Percentiles rank a stretch among this genome's conserved stretches.
phyloP scores from a whole-genome alignment of 1,140 invertebrate species.

The Galendromus occidentalis region DNA sequence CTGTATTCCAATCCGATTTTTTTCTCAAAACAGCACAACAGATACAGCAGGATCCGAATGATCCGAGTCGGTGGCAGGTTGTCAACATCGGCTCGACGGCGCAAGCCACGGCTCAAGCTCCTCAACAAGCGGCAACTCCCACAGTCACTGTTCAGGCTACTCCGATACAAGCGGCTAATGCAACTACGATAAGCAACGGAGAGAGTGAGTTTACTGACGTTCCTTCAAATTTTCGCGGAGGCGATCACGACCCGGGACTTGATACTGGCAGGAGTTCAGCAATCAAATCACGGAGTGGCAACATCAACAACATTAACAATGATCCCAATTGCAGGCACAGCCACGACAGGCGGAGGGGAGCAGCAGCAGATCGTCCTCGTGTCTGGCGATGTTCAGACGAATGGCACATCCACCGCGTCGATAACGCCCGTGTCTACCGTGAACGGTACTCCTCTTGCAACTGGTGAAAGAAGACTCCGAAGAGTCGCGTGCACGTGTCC shows the following conservation, averaged over 20 bases:
- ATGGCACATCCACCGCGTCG: slow-evolving; percentile 20
- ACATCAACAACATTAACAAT: too few relatives aligned
- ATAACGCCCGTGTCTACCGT: slow-evolving; percentile 17
- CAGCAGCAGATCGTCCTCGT: slow-evolving; percentile 5
- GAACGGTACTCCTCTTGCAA: slow-evolving; percentile 17
- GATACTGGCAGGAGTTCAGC: too few relatives aligned
- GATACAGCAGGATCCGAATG: slow-evolving; percentile 49
- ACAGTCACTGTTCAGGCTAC: slow-evolving; percentile 18
- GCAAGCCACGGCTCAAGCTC: slow-evolving; percentile 18
- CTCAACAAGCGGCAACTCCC: neutral
- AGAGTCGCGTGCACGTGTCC: slow-evolving; percentile 89
- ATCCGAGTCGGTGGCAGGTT: slow-evolving; percentile 59
- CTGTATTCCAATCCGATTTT: too few relatives aligned
- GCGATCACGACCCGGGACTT: too few relatives aligned
- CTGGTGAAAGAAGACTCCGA: slow-evolving; percentile 34
- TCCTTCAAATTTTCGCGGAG: too few relatives aligned
- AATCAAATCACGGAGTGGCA: too few relatives aligned
- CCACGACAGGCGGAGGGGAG: neutral
- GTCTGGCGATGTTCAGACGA: slow-evolving; percentile 13
- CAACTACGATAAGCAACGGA: neutral
- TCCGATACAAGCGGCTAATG: neutral
- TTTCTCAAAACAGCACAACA: slow-evolving; percentile 22
- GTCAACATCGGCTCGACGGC: slow-evolving; percentile 27
- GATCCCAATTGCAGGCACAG: neutral
- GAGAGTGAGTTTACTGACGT: too few relatives aligned